A percentile compares a stretch with the other conserved stretches of the same genome.
Conservation (phyloP, 2,797 vertebrate species). For the Chromobotia macracanthus region DNA sequence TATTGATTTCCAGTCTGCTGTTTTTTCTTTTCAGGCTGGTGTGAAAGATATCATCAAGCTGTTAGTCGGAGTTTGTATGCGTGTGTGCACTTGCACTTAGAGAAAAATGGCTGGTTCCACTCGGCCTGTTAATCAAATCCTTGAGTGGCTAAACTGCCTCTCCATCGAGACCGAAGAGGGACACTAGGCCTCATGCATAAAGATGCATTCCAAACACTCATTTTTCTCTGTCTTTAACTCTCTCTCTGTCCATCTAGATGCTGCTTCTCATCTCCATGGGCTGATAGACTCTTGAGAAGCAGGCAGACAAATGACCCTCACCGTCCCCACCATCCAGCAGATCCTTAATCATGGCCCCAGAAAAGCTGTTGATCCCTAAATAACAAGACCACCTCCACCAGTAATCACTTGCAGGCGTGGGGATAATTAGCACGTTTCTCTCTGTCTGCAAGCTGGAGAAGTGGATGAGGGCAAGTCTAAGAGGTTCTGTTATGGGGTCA, state of each 20-base stretch:
- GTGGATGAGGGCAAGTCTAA: slow-evolving; percentile 22
- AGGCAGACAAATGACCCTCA: slow-evolving; percentile 53
- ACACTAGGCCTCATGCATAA: slow-evolving; percentile 64
- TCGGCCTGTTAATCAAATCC: slow-evolving; percentile 66
- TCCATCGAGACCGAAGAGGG: slow-evolving; percentile 56
- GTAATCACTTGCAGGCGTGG: slow-evolving; percentile 40
- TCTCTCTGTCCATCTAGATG: slow-evolving; percentile 27
- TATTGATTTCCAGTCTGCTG: slow-evolving; percentile 46
- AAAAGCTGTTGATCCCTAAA: slow-evolving; percentile 57
- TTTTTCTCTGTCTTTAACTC: slow-evolving; percentile 53
- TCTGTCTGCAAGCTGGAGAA: slow-evolving; percentile 12
- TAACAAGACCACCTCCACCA: slow-evolving; percentile 48
- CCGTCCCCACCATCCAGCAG: slow-evolving; percentile 27
- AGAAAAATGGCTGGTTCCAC: slow-evolving; percentile 61
- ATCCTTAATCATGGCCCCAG: slow-evolving; percentile 36
- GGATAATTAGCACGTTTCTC: slow-evolving; percentile 45
- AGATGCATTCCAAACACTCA: slow-evolving; percentile 59
- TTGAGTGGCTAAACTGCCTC: slow-evolving; percentile 63
- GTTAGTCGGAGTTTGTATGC: slow-evolving; percentile 47
- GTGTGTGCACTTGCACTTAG: slow-evolving; percentile 52
- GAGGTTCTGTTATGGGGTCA: slow-evolving; percentile 15
- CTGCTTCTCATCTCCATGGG: slow-evolving; percentile 47
- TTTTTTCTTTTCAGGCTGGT: slow-evolving; percentile 19
- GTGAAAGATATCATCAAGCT: slow-evolving; percentile 51
- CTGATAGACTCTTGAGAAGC: slow-evolving; percentile 59